phyloP scores from a whole-genome alignment of 2,888 invertebrate genomes.

The Sclerodermus sp. region DNA sequence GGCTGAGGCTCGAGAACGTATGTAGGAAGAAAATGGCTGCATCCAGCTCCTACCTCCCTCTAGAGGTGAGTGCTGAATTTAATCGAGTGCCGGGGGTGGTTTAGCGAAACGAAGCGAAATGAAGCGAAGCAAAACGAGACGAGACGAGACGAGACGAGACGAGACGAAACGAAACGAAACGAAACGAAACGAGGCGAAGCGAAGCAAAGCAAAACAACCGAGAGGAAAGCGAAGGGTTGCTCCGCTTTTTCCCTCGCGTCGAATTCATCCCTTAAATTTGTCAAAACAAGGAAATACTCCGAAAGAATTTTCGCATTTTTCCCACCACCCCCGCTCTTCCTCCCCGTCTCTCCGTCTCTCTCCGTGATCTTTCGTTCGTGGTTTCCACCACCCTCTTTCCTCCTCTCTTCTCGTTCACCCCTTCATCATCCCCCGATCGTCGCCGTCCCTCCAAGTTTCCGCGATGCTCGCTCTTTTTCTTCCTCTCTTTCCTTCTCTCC shows the following conservation, averaged over 20 bases:
- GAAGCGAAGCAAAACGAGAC: no score
- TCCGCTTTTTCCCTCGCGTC: no score
- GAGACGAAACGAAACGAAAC: no score
- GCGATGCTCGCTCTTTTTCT: slow-evolving; percentile 1
- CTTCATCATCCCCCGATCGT: not conserved
- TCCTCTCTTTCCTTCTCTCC: not conserved
- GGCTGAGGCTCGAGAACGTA: slow-evolving; percentile 57
- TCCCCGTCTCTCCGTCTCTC: not conserved
- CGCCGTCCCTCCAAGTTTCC: not conserved
- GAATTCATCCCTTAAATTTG: no score
- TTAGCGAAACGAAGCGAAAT: no score
- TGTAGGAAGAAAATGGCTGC: slow-evolving; percentile 59
- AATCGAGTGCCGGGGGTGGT: no score
- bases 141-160: no score
- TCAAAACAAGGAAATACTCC: no score
- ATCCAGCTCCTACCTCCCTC: slow-evolving; percentile 58
- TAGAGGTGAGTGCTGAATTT: slow-evolving; percentile 59
- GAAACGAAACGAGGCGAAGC: no score
- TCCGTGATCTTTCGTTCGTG: no score
- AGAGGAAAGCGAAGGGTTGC: no score
- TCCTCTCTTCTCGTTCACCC: not conserved
- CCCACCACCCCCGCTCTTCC: not conserved
- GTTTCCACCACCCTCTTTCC: not conserved
- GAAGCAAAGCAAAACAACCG: no score
- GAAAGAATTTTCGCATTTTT: not conserved